These are phyloP conservation scores for Leptopterna dolabrata DNA, from an alignment of 2,888 invertebrate genomes.

Conservation along the genomic window DNA sequence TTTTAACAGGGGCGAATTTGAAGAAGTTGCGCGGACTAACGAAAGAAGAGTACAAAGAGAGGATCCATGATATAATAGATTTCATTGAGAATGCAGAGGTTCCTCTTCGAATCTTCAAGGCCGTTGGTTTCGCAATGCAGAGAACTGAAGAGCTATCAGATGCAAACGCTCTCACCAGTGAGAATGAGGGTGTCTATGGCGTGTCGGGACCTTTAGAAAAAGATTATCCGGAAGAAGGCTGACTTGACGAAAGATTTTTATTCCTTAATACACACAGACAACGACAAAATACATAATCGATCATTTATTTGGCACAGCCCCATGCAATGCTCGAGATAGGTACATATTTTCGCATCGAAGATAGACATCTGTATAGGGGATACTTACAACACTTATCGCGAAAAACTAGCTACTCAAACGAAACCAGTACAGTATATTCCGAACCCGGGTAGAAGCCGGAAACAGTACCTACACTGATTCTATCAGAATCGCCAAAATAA, in stretches of 20 bases:
- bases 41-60: conserved; percentile 30
- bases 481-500: no score
- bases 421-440: no score
- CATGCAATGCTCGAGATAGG: no score
- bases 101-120: conserved; percentile 21
- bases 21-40: conserved; percentile 32
- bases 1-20: background rate
- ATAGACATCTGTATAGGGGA: no score
- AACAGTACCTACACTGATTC: no score
- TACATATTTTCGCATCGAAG: no score
- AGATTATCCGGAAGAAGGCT: conserved; percentile 30
- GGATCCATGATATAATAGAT: conserved; percentile 14
- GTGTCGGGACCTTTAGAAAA: background rate
- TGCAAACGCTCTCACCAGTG: background rate
- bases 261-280: no score
- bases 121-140: conserved; percentile 22
- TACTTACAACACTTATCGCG: no score
- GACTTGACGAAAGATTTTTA: background rate
- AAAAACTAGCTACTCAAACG: no score
- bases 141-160: background rate
- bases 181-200: background rate
- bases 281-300: no score
- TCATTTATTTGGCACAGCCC: no score
- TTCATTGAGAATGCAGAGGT: conserved; percentile 37
- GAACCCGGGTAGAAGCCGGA: no score